Conservation (phyloP, 2,113 vertebrate species). For the Heterocephalus glaber region DNA sequence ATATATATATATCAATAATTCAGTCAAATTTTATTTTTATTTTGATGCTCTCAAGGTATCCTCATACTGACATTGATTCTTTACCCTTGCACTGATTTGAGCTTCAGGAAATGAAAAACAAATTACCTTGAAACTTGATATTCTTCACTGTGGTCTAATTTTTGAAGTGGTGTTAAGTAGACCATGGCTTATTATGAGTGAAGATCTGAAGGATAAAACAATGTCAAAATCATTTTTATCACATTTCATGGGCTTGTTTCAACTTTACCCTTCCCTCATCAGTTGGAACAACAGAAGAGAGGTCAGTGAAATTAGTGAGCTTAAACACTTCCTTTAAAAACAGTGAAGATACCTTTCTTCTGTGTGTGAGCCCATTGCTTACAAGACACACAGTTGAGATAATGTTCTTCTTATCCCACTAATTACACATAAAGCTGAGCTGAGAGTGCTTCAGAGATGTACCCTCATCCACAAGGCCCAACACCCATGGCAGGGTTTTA, state of each 20-base stretch:
- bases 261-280: slow-evolving; percentile 13
- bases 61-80: slow-evolving; percentile 16
- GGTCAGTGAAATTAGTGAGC: slow-evolving; percentile 38
- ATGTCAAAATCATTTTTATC: slow-evolving; percentile 40
- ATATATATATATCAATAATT: neutral
- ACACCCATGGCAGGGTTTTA: slow-evolving; percentile 34
- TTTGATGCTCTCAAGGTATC: neutral
- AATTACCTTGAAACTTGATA: neutral
- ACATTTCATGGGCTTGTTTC: neutral
- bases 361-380: slow-evolving; percentile 27
- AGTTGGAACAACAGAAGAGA: slow-evolving; percentile 41
- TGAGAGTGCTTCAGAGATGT: slow-evolving; percentile 35
- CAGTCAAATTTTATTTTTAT: neutral
- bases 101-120: neutral
- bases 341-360: neutral
- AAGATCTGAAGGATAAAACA: slow-evolving; percentile 11
- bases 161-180: slow-evolving; percentile 50
- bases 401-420: slow-evolving; percentile 50
- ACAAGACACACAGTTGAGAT: slow-evolving; percentile 49
- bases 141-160: slow-evolving; percentile 12
- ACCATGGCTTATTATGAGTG: slow-evolving; percentile 10
- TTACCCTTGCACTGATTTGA: slow-evolving; percentile 5
- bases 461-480: slow-evolving; percentile 43
- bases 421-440: slow-evolving; percentile 60
- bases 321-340: slow-evolving; percentile 16